phyloP scores from a whole-genome alignment of 2,797 vertebrate species.

The Sebastes cheni region DNA sequence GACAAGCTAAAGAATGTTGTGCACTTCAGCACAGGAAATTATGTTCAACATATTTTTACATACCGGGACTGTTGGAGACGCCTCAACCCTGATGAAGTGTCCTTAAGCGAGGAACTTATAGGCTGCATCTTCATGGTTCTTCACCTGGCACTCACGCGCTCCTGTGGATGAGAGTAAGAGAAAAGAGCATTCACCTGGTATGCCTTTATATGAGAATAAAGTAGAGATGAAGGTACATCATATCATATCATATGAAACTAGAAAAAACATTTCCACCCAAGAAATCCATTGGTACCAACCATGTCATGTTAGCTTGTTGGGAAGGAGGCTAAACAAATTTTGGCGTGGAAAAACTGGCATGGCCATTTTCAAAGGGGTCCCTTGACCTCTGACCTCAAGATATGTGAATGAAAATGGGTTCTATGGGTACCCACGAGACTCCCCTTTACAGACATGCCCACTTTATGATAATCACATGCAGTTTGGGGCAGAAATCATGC shows the following conservation, averaged over 20 bases:
- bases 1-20: background rate
- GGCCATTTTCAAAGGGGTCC: too few relatives aligned
- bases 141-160: background rate
- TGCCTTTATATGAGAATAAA: background rate
- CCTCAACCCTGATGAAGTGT: background rate
- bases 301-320: too few relatives aligned
- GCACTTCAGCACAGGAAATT: background rate
- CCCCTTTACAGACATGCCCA: too few relatives aligned
- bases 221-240: background rate
- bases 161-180: background rate
- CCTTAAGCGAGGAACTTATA: background rate
- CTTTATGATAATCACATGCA: too few relatives aligned
- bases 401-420: too few relatives aligned
- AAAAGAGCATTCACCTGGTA: background rate
- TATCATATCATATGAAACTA: background rate
- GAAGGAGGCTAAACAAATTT: too few relatives aligned
- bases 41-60: background rate
- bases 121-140: background rate
- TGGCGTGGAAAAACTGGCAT: too few relatives aligned
- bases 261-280: too few relatives aligned
- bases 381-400: too few relatives aligned
- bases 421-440: too few relatives aligned
- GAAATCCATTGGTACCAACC: too few relatives aligned
- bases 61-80: background rate
- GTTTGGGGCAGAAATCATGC: too few relatives aligned